Evolutionary conservation across 2,113 vertebrate species (phyloP).

Genomic region (Tetraodon nigroviridis): DNA sequence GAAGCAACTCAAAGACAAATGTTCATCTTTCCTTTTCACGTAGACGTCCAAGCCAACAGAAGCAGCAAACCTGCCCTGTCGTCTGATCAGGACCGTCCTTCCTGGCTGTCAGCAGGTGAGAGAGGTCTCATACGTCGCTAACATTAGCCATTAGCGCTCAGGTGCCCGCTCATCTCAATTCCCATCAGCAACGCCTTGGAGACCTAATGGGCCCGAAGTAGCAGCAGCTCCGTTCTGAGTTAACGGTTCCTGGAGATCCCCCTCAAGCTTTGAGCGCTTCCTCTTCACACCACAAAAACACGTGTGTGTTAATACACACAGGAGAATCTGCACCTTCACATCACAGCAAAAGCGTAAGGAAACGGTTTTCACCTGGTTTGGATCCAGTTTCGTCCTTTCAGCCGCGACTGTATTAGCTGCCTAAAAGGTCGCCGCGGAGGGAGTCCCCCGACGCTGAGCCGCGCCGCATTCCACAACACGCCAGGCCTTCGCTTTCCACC

Average conservation of each 20-base stretch:
- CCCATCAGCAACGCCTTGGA: too few relatives aligned
- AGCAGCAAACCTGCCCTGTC: too few relatives aligned
- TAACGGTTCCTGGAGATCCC: conserved; percentile 12
- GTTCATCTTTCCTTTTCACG: too few relatives aligned
- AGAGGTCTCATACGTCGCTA: too few relatives aligned
- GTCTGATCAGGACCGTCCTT: too few relatives aligned
- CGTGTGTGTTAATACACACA: neutral
- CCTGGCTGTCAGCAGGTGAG: too few relatives aligned
- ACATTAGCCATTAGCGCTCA: too few relatives aligned
- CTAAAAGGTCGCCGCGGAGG: conserved; percentile 47
- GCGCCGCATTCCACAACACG: conserved; percentile 33
- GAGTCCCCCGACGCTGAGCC: conserved; percentile 28
- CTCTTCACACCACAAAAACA: conserved; percentile 20
- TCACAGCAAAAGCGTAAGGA: conserved; percentile 41
- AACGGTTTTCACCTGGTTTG: conserved; percentile 63
- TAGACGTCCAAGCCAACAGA: too few relatives aligned
- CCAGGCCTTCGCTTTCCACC: conserved; percentile 33
- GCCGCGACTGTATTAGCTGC: conserved; percentile 54
- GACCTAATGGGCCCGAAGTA: conserved; percentile 9
- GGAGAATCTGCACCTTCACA: conserved; percentile 8
- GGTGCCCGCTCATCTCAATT: too few relatives aligned
- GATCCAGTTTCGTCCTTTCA: conserved; percentile 52
- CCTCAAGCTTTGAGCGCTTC: conserved; percentile 16
- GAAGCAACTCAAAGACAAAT: too few relatives aligned
- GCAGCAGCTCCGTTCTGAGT: conserved; percentile 35